A percentile compares a stretch with the other conserved stretches of the same genome.
Conservation (phyloP, 2,888 invertebrate species). For the Pasiphila rectangulata region DNA sequence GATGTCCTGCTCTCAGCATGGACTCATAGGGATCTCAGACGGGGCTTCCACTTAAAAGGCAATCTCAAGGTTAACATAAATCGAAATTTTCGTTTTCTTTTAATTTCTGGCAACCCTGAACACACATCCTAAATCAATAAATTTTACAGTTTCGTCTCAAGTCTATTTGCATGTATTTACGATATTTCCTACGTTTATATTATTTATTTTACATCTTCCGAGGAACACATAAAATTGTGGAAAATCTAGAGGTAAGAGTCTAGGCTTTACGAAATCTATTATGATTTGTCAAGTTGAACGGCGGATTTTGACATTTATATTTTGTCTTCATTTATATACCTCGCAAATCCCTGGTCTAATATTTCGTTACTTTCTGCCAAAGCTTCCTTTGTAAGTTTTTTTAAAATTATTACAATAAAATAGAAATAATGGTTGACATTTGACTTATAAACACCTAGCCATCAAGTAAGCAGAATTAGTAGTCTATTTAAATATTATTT, state of each 20-base stretch:
- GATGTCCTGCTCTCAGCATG: no score
- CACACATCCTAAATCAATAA: constrained; percentile 51
- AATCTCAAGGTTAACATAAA: no score
- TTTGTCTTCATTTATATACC: constrained; percentile 3
- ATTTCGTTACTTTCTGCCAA: no score
- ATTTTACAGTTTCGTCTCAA: constrained; percentile 38
- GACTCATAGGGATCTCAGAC: no score
- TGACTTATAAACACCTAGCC: no score
- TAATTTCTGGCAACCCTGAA: constrained; percentile 22
- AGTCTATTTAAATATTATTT: no score
- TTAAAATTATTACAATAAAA: no score
- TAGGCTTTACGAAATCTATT: constrained; percentile 10
- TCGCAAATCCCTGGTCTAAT: no score
- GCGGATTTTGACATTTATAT: constrained; percentile 4
- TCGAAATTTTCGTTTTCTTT: background rate
- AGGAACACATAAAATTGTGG: constrained; percentile 26
- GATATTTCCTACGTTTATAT: constrained; percentile 33
- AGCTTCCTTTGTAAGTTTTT: no score
- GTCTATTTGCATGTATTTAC: constrained; percentile 52
- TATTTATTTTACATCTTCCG: constrained; percentile 28
- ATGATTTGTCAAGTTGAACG: constrained; percentile 13
- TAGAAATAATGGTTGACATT: no score
- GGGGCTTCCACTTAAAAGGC: no score
- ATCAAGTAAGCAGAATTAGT: no score
- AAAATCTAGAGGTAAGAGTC: constrained; percentile 17